These are phyloP conservation scores for Cephus cinctus DNA, from an alignment of 1,140 invertebrate genomes.

Conservation along the genomic window DNA sequence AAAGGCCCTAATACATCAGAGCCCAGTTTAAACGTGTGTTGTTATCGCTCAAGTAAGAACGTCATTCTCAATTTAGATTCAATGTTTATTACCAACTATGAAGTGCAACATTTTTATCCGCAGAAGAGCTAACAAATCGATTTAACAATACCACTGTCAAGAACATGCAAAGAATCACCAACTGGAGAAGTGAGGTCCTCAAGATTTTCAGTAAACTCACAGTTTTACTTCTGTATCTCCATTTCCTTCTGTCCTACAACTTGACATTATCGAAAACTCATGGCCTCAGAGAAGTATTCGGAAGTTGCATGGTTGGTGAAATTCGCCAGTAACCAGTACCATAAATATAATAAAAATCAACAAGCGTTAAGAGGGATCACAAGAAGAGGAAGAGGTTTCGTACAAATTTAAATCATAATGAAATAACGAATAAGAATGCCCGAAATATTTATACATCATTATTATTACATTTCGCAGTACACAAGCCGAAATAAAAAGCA, in stretches of 20 bases:
- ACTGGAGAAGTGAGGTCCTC: too few species aligned
- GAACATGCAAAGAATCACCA: too few species aligned
- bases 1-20: background rate
- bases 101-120: background rate
- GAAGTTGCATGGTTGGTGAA: conserved; percentile 4
- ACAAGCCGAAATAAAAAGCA: background rate
- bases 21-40: too few species aligned
- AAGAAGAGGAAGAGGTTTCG: too few species aligned
- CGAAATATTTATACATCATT: conserved; percentile 2
- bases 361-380: background rate
- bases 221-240: conserved; percentile 23
- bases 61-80: too few species aligned
- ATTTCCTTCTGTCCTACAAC: conserved; percentile 25
- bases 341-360: background rate
- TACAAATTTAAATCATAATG: background rate
- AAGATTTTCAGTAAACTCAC: conserved; percentile 26
- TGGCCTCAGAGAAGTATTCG: conserved; percentile 18
- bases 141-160: too few species aligned
- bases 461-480: background rate
- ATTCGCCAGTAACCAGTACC: background rate
- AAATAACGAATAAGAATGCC: conserved; percentile 6
- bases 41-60: too few species aligned
- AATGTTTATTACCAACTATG: background rate
- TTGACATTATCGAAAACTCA: conserved; percentile 20
- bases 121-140: too few species aligned